Evolutionary conservation across 1,140 invertebrate species (phyloP).

Genomic region (Gerris buenoi): DNA sequence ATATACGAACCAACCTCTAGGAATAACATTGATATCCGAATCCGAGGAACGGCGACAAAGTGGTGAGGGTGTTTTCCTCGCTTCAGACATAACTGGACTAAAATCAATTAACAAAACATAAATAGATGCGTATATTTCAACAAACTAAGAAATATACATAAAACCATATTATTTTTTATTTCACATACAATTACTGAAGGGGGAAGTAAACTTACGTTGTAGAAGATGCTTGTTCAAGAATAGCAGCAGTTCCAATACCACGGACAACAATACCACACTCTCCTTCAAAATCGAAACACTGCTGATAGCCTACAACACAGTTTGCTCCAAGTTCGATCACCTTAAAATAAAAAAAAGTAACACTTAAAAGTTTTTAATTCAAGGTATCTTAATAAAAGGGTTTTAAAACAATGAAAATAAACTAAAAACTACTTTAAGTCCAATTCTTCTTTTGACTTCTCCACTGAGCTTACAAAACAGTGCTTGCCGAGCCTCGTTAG

Average conservation of each 20-base stretch:
- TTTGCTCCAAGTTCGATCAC: slow-evolving; percentile 15
- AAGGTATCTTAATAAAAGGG: background rate
- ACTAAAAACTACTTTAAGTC: slow-evolving; percentile 83
- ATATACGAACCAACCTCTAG: too few relatives aligned
- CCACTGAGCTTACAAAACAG: slow-evolving; percentile 90
- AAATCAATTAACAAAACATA: too few relatives aligned
- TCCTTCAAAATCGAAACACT: slow-evolving; percentile 92
- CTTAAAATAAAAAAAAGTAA: slow-evolving; percentile 2
- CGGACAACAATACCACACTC: slow-evolving; percentile 88
- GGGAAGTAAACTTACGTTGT: slow-evolving; percentile 5
- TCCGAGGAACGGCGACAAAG: slow-evolving; percentile 62
- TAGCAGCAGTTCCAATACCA: slow-evolving; percentile 82
- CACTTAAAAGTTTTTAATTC: background rate
- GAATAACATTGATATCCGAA: slow-evolving; percentile 80
- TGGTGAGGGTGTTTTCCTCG: slow-evolving; percentile 2
- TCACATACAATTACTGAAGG: too few relatives aligned
- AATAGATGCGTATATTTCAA: too few relatives aligned
- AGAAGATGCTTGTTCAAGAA: slow-evolving; percentile 33
- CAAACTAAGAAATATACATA: too few relatives aligned
- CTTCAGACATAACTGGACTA: background rate
- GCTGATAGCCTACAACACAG: slow-evolving; percentile 44
- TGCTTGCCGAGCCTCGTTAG: slow-evolving; percentile 90
- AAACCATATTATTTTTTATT: too few relatives aligned
- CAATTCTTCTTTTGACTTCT: slow-evolving; percentile 83
- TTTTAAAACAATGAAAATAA: too few relatives aligned